Percentiles rank a stretch among this genome's conserved stretches.
Evolutionary conservation across 2,113 vertebrate genomes (phyloP).

Genomic region (Mesocricetus auratus): DNA sequence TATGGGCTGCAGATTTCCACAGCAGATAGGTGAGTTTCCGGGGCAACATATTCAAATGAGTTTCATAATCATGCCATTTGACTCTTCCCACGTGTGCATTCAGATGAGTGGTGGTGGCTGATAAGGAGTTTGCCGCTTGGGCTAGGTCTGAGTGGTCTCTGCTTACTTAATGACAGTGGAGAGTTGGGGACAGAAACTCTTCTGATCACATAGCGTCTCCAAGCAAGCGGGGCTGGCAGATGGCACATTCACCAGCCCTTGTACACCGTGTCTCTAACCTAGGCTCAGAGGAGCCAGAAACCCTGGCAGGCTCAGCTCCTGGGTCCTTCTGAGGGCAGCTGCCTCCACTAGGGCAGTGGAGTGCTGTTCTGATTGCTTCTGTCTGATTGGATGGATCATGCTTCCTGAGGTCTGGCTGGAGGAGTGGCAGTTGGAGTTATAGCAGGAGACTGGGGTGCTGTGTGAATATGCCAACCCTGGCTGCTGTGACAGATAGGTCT

Average conservation of each 20-base stretch:
- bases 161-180: accelerated
- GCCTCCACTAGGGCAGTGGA: accelerated
- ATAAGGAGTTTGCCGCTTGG: neutral
- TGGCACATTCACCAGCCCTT: accelerated
- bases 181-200: accelerated
- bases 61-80: neutral
- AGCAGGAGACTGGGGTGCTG: accelerated
- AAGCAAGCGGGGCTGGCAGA: accelerated
- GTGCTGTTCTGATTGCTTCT: neutral
- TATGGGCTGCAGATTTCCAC: neutral
- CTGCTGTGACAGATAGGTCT: neutral
- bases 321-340: neutral
- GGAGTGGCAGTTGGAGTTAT: neutral
- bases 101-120: neutral
- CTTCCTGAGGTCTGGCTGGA: neutral
- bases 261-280: accelerated
- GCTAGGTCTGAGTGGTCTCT: accelerated
- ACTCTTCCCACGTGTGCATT: accelerated
- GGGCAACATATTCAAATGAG: neutral
- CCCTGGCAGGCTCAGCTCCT: neutral
- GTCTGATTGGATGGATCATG: neutral
- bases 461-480: neutral
- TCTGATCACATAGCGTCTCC: accelerated
- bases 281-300: neutral
- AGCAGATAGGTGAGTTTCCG: neutral